Evolutionary conservation across 2,888 invertebrate genomes (phyloP), one percentile per base, ranked within the genome.

Genomic region (Saturnia japonica): DNA sequence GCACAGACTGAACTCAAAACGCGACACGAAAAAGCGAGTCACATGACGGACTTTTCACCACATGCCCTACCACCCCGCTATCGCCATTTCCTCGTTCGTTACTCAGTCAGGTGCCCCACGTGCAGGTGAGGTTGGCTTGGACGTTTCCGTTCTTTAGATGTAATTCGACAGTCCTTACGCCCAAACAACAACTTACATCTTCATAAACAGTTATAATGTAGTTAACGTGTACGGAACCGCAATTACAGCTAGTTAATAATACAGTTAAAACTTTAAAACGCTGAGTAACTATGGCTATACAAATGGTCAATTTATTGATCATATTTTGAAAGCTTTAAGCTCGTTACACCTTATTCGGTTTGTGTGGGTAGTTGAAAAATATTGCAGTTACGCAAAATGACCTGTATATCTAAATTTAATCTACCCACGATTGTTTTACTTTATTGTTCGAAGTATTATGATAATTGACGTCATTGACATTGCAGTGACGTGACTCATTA

Each of bases 311-410:
- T n/a, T n/a, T n/a, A n/a, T 64, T 19, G 1, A 40, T n/a, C 64
- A 64, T 64, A 40, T 60, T 60, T 12, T 60, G 25, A 28, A 28
- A 57, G 16, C 62, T 62, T 62, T 60, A 60, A 62, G 28, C 16
- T 62, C 62, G 40, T n/a, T 40, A 9, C 40, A 64, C 64, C 64
- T 40, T 40, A 40, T 64, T 40, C 16, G 64, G 8, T 14, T 54
- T 34, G 72, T 69, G 77, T 74, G 76, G 74, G 77, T 68, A 69
- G 73, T 25, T 60, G 28, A 73, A 75, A 77, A 76, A 72, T 76
- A 73, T 72, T 66, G 67, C 74, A 72, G 71, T 77, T 75, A 75
- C 72, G 74, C 72, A 77, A 76, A 43, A 22, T 73, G 75, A 47
- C 71, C 62, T 40, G 66, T 57, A 45, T 69, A 43, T 54, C 66